These are phyloP conservation scores for Sander vitreus DNA, from an alignment of 2,113 vertebrate species.

Conservation along the genomic window DNA sequence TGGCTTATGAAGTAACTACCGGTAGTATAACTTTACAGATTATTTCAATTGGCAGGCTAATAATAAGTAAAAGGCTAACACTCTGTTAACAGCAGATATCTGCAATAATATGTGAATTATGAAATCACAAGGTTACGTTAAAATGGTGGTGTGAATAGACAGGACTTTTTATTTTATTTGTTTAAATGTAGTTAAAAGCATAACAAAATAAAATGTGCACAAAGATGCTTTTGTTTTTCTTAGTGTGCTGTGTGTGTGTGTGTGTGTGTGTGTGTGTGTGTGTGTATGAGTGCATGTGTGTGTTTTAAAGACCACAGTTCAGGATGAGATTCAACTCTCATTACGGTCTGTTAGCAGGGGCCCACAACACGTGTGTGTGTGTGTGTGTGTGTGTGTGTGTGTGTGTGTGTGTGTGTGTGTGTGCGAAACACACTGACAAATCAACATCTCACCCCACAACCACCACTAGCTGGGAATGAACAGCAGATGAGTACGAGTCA, in stretches of 20 bases:
- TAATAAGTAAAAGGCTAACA: no score
- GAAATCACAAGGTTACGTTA: no score
- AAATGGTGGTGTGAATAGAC: no score
- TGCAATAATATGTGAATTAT: no score
- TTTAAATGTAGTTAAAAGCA: not conserved
- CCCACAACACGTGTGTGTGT: not conserved
- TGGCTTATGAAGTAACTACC: not conserved
- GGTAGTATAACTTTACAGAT: no score
- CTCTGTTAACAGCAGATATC: no score
- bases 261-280: constrained; percentile 5
- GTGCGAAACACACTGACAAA: not conserved
- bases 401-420: not conserved
- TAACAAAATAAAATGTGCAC: not conserved
- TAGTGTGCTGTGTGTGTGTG: not conserved
- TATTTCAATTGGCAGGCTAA: no score
- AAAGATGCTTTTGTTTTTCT: not conserved
- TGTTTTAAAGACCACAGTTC: not conserved
- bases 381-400: not conserved
- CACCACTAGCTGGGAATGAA: constrained; percentile 40
- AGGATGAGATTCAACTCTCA: constrained; percentile 8
- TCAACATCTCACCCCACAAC: not conserved
- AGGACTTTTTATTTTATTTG: not conserved
- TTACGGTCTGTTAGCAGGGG: not conserved
- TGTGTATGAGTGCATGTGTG: not conserved
- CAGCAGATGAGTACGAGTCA: constrained; percentile 66